These are phyloP conservation scores for Psittacara wagleri DNA, from an alignment of 2,113 vertebrate species.

Conservation along the genomic window DNA sequence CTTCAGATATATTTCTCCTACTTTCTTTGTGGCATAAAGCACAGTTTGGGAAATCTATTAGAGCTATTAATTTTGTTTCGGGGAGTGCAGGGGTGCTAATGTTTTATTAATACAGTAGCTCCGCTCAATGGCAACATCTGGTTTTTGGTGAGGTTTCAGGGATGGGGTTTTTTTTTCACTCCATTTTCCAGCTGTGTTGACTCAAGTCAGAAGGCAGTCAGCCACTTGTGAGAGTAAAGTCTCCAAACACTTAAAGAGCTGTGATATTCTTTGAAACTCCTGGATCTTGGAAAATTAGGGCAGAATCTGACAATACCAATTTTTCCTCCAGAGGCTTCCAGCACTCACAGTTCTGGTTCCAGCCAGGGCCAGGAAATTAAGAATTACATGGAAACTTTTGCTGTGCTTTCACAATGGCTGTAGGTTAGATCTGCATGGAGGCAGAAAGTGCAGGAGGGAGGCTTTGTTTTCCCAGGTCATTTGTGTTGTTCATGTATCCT, in stretches of 20 bases:
- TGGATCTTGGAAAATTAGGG: slow-evolving; percentile 51
- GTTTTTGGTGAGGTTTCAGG: slow-evolving; percentile 26
- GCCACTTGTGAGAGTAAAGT: slow-evolving; percentile 24
- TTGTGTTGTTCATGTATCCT: background rate
- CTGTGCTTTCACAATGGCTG: background rate
- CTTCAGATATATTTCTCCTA: background rate
- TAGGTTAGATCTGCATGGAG: background rate
- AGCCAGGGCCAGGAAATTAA: slow-evolving; percentile 56
- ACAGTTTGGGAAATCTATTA: slow-evolving; percentile 26
- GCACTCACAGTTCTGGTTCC: slow-evolving; percentile 6
- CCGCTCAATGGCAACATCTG: slow-evolving; percentile 53
- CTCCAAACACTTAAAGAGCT: slow-evolving; percentile 39
- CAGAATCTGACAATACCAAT: slow-evolving; percentile 55
- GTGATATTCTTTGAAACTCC: slow-evolving; percentile 42
- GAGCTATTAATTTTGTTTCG: background rate
- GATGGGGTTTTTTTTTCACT: background rate
- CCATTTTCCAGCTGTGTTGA: slow-evolving; percentile 58
- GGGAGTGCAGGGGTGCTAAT: background rate
- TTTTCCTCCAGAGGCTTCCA: slow-evolving; percentile 28
- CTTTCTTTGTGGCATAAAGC: background rate
- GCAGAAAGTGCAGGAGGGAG: background rate
- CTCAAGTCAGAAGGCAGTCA: slow-evolving; percentile 44
- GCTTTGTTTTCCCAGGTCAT: background rate
- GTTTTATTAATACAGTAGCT: slow-evolving; percentile 57
- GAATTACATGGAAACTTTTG: slow-evolving; percentile 21